phyloP scores from a whole-genome alignment of 2,113 vertebrate genomes.

The Rousettus leschenaultii region DNA sequence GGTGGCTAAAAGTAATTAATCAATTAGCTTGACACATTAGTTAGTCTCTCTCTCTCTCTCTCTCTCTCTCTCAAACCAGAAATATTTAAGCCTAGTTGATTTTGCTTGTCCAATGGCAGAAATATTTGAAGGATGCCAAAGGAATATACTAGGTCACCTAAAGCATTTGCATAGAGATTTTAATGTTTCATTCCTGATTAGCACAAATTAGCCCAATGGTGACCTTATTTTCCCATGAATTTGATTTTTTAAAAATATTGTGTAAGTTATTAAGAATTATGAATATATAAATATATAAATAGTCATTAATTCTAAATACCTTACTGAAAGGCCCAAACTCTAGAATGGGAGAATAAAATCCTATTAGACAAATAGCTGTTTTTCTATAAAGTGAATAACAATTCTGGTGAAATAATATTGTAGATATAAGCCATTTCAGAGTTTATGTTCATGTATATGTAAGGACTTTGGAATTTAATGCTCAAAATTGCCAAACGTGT shows the following conservation, averaged over 20 bases:
- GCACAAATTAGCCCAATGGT: conserved; percentile 14
- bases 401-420: not conserved
- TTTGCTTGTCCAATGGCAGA: conserved; percentile 31
- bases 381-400: conserved; percentile 12
- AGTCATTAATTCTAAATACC: no score
- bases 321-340: conserved; percentile 34
- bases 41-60: not conserved
- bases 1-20: conserved; percentile 77
- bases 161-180: conserved; percentile 45
- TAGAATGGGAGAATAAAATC: not conserved
- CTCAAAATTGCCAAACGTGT: not conserved
- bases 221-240: conserved; percentile 49
- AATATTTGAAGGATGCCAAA: conserved; percentile 58
- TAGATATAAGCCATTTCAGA: not conserved
- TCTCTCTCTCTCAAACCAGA: conserved; percentile 22
- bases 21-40: conserved; percentile 68
- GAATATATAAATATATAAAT: not conserved
- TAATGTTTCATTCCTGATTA: conserved; percentile 52
- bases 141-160: conserved; percentile 53
- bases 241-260: conserved; percentile 60
- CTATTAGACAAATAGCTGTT: conserved; percentile 35
- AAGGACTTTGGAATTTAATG: not conserved
- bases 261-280: conserved; percentile 33
- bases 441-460: not conserved
- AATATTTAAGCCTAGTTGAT: conserved; percentile 65